phyloP scores from a whole-genome alignment of 2,113 vertebrate genomes.

The Dolichallabes microphthalmus region DNA sequence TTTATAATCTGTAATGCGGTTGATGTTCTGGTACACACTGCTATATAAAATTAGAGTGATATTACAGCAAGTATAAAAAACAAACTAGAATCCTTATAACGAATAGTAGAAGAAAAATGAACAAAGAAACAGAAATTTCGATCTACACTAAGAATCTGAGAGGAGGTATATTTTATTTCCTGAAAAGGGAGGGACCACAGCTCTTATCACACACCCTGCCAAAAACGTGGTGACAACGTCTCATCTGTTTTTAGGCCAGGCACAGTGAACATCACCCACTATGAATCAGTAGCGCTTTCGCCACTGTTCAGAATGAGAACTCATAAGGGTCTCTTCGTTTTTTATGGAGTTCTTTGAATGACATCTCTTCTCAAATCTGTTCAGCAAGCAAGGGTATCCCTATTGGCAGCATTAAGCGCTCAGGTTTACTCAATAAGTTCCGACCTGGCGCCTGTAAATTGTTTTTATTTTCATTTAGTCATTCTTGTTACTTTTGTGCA shows the following conservation, averaged over 20 bases:
- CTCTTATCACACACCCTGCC: not conserved
- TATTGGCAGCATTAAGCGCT: not conserved
- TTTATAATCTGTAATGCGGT: not conserved
- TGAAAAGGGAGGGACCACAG: not conserved
- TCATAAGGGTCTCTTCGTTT: not conserved
- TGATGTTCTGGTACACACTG: not conserved
- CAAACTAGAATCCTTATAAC: not conserved
- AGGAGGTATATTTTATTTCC: not conserved
- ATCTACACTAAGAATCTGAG: not conserved
- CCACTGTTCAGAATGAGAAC: not conserved
- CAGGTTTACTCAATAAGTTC: not conserved
- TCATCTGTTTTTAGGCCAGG: not conserved
- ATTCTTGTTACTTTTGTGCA: no score
- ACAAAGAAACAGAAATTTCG: no score
- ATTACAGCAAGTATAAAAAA: not conserved
- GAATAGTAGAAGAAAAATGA: not conserved
- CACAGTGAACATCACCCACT: not conserved
- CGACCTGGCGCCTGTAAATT: no score
- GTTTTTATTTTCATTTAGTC: no score
- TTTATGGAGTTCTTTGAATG: not conserved
- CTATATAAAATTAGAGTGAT: not conserved
- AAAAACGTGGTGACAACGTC: not conserved
- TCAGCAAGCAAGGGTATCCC: not conserved
- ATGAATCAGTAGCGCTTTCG: not conserved
- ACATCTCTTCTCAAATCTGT: no score